Conservation (phyloP, 2,888 invertebrate genomes). For the Elmis aenea region DNA sequence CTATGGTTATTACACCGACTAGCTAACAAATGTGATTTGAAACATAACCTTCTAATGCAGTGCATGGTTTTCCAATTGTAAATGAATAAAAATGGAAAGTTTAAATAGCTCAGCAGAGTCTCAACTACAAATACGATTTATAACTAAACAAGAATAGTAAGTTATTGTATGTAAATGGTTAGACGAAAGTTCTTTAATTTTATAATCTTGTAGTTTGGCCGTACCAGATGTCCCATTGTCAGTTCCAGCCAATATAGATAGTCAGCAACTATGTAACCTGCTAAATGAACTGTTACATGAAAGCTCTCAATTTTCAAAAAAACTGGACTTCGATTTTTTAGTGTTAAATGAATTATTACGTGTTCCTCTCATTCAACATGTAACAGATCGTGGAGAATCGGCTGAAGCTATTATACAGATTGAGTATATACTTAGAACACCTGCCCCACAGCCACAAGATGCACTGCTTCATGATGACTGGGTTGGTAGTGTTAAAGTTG, state of each 20-base stretch:
- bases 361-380: conserved; percentile 65
- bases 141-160: conserved; percentile 78
- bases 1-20: no score
- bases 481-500: conserved; percentile 82
- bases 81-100: conserved; percentile 20
- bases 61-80: no score
- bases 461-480: conserved; percentile 95
- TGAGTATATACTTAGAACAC: conserved; percentile 86
- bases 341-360: conserved; percentile 79
- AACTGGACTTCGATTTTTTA: conserved; percentile 81
- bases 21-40: no score
- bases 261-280: conserved; percentile 68
- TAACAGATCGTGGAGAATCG: conserved; percentile 69
- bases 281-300: conserved; percentile 74
- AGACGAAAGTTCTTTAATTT: conserved; percentile 3
- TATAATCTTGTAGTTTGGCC: conserved; percentile 63
- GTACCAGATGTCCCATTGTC: conserved; percentile 82
- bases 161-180: conserved; percentile 37
- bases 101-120: conserved; percentile 46
- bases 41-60: no score
- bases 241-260: conserved; percentile 67
- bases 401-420: conserved; percentile 82
- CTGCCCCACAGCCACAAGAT: conserved; percentile 88
- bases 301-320: conserved; percentile 40
- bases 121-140: conserved; percentile 72